Evolutionary conservation across 2,888 invertebrate genomes (phyloP).

Genomic region (Apotomis capreana): DNA sequence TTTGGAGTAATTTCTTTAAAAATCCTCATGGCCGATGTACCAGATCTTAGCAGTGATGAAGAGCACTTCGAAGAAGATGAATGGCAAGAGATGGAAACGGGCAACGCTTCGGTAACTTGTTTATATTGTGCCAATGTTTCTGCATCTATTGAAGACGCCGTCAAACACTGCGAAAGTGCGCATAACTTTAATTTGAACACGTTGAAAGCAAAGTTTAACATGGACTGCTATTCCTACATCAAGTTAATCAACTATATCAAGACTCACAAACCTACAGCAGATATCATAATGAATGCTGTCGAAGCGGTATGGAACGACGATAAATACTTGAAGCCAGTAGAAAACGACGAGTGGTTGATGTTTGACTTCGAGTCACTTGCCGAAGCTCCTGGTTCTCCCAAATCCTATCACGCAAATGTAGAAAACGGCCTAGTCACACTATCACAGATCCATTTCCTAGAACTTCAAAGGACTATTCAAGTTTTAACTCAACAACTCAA

Average conservation of each 20-base stretch:
- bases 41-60: slow-evolving; percentile 79
- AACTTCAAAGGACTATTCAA: slow-evolving; percentile 84
- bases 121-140: slow-evolving; percentile 88
- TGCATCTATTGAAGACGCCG: slow-evolving; percentile 84
- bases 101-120: slow-evolving; percentile 80
- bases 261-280: slow-evolving; percentile 82
- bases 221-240: slow-evolving; percentile 92
- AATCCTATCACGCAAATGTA: slow-evolving; percentile 83
- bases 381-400: slow-evolving; percentile 69
- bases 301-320: slow-evolving; percentile 88
- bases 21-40: slow-evolving; percentile 72
- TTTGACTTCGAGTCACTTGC: slow-evolving; percentile 86
- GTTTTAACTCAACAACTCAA: slow-evolving; percentile 82
- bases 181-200: slow-evolving; percentile 87
- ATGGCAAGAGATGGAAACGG: slow-evolving; percentile 79
- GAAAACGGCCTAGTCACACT: slow-evolving; percentile 85
- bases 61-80: slow-evolving; percentile 78
- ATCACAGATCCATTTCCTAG: slow-evolving; percentile 84
- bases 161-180: slow-evolving; percentile 85
- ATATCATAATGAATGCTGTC: slow-evolving; percentile 79
- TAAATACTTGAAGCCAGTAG: slow-evolving; percentile 89
- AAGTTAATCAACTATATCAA: slow-evolving; percentile 92
- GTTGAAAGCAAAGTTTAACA: slow-evolving; percentile 87
- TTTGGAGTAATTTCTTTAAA: slow-evolving; percentile 30
- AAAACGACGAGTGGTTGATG: slow-evolving; percentile 92